These are phyloP conservation scores for Mellivora capensis DNA, from an alignment of 2,113 vertebrate genomes.

Conservation along the genomic window DNA sequence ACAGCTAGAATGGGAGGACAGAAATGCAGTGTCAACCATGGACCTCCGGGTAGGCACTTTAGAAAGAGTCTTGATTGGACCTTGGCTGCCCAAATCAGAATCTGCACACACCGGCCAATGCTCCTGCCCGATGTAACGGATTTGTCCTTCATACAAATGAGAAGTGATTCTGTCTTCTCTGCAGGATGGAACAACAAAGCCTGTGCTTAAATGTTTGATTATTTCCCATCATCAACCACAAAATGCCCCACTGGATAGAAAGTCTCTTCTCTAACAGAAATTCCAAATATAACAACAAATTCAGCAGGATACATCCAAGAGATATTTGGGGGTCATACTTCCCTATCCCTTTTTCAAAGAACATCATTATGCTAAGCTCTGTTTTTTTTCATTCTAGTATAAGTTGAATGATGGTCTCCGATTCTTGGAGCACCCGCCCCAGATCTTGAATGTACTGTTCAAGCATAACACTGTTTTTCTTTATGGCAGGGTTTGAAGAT, in stretches of 20 bases:
- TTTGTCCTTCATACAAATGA: neutral
- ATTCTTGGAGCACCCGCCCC: neutral
- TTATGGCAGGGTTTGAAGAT: neutral
- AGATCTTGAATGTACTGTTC: neutral
- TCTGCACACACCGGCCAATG: neutral
- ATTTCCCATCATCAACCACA: neutral
- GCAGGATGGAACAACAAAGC: neutral
- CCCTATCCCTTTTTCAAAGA: neutral
- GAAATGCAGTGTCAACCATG: fast-evolving
- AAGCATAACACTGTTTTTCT: neutral
- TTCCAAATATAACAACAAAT: neutral
- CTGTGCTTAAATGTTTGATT: neutral
- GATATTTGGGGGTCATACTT: neutral
- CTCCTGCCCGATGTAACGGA: neutral
- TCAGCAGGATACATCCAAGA: neutral
- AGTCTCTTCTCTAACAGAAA: neutral
- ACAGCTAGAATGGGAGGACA: fast-evolving
- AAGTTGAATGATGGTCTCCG: neutral
- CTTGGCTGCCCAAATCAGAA: fast-evolving
- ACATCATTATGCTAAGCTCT: neutral
- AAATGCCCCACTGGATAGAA: neutral
- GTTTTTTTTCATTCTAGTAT: neutral
- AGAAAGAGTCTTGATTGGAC: neutral
- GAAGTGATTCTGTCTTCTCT: neutral
- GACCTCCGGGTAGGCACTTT: neutral